Evolutionary conservation across 2,113 vertebrate genomes (phyloP), one percentile per base, ranked within the genome.

Genomic region (Seriola rivoliana): DNA sequence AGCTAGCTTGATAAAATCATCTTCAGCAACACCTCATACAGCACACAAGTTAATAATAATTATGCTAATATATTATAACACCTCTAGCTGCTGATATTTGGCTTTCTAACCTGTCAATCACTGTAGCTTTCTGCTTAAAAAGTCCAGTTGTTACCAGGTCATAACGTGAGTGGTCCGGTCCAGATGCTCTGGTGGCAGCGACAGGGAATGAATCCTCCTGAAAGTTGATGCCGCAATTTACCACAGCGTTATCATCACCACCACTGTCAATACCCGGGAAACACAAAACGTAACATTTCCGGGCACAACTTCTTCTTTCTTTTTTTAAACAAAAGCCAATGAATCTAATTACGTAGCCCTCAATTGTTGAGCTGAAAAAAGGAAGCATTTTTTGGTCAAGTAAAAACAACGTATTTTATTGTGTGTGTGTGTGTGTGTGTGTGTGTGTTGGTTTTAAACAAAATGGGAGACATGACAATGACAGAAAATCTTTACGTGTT

Each of bases 141-240:
- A 25, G n/a, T 23, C 6, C 8, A 4, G 40, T 44, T 63, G 42
- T 73, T 69, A 54, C 48, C 66, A 11, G 36, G 5, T 50, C 8
- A 48, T n/a, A 5, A 8, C 5, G 55, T 48, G 42, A 55, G 5
- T 5, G n/a, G 69, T 71, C 58, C 46, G 4, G 42, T 74, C 69
- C 75, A 46, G 78, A 75, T 77, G 78, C 58, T 78, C 1, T 21
- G 54, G n/a, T 8, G 73, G 32, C 2, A 32, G 58, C 63, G 63
- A 78, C 73, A 78, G 52, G 63, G 52, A 17, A 10, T 21, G 52
- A 71, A 68, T 59, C 77, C 79, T 71, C 80, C 69, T 50, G n/a
- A 85, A 89, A 89, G 82, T 82, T 84, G 84, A 81, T 89, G 83
- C 75, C 82, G 84, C 84, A 82, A 34, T 90, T 84, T 72, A 25